Evolutionary conservation across 2,888 invertebrate genomes (phyloP), one percentile per base, ranked within the genome.

Genomic region (Torymus auratus): DNA sequence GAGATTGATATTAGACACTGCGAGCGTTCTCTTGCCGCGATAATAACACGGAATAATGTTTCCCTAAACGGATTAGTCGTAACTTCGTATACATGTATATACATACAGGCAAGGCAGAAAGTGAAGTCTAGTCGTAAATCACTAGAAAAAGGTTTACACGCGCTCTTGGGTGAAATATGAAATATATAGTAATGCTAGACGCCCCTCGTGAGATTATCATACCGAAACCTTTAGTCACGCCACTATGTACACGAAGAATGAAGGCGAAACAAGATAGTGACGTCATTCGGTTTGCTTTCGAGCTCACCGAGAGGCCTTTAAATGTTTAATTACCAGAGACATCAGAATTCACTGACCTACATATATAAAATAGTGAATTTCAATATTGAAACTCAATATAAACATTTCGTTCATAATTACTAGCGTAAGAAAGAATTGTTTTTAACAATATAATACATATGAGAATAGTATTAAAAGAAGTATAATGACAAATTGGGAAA

Each of bases 61-160:
- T 78, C 28, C 20, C 23, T 67, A 53, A 72, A 78, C 65, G 60
- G 52, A 71, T 71, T 72, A 78, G 60, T 15, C 28, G 12, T 28
- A 58, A 60, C 60, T 72, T 41, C 28, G 17, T 67, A 13, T 72
- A 64, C 55, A 65, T 2, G 3, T 28, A 28, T 28, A 28, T 28
- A 28, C 28, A 28, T 2, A 28, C 28, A 28, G 13, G 50, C 23
- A 55, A 0, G 52, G 23, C 28, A 61, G 72, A 73, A 78, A 78
- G 71, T 73, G 73, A 78, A 78, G 73, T 62, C 68, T 68, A 72
- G 56, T 20, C 61, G 56, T 68, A 78, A 78, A 78, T 78, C 78
- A 78, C 62, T 53, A 14, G 73, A 62, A 73, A 78, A 68, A 78
- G 73, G 78, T 78, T 73, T 68, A 78, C 73, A 62, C 68, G 73